These are phyloP conservation scores for Ptilodon capucinus DNA, from an alignment of 2,888 invertebrate species.

Conservation along the genomic window DNA sequence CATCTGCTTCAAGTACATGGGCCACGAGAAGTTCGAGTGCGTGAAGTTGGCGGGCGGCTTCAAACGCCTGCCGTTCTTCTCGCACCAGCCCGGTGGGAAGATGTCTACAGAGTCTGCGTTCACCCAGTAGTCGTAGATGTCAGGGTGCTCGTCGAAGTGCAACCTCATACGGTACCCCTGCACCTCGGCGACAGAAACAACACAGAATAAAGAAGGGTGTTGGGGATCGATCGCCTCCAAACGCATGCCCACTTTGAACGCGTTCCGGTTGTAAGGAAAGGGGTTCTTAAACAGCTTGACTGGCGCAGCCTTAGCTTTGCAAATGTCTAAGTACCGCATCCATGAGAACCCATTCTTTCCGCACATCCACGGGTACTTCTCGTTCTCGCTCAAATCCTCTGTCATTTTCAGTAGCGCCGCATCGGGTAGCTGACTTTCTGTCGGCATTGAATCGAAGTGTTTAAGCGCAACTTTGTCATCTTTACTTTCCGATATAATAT, in stretches of 20 bases:
- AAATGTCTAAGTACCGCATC: conserved; percentile 88
- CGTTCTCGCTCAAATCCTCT: conserved; percentile 62
- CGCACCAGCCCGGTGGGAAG: conserved; percentile 97
- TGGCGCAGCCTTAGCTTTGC: conserved; percentile 88
- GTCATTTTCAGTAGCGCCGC: conserved; percentile 53
- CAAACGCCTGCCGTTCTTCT: conserved; percentile 89
- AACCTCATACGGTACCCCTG: conserved; percentile 92
- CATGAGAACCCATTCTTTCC: conserved; percentile 89
- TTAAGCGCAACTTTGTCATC: conserved; percentile 51
- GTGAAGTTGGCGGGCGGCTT: conserved; percentile 89
- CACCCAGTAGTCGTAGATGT: conserved; percentile 95
- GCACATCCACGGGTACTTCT: conserved; percentile 86
- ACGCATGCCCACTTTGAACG: conserved; percentile 93
- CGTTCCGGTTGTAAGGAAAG: conserved; percentile 89
- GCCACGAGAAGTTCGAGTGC: conserved; percentile 89
- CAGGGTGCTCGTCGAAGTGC: conserved; percentile 95
- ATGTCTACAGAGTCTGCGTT: conserved; percentile 96
- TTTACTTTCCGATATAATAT: conserved; percentile 46
- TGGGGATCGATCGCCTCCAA: conserved; percentile 97
- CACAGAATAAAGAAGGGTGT: conserved; percentile 94
- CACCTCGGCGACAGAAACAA: conserved; percentile 91
- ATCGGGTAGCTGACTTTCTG: conserved; percentile 49
- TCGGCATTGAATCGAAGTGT: conserved; percentile 50
- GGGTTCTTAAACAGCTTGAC: conserved; percentile 90
- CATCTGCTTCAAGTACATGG: conserved; percentile 89